Conservation (phyloP, 2,888 invertebrate genomes). For the Pantelozetes paolii region DNA sequence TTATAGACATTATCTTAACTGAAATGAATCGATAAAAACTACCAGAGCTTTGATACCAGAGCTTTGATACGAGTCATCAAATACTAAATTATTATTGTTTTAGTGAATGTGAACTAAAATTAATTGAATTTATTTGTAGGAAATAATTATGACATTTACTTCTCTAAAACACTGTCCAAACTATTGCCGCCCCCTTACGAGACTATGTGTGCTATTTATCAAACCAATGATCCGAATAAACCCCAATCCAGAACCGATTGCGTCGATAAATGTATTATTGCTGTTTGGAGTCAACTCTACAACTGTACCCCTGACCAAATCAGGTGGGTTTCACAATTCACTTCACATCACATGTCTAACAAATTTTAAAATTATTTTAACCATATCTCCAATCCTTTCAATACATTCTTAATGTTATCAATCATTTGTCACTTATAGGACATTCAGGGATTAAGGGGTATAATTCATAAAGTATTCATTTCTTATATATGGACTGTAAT, state of each 20-base stretch:
- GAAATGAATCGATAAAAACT: neutral
- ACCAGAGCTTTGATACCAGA: neutral
- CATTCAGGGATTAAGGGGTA: too few relatives aligned
- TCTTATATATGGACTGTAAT: too few relatives aligned
- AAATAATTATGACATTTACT: slow-evolving; percentile 25
- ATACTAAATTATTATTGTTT: neutral
- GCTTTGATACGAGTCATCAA: neutral
- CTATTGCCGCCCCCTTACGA: slow-evolving; percentile 13
- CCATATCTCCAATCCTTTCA: too few relatives aligned
- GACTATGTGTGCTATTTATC: slow-evolving; percentile 4
- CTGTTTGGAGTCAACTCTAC: neutral
- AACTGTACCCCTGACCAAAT: neutral
- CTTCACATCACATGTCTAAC: too few relatives aligned
- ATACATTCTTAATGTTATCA: too few relatives aligned
- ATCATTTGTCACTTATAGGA: too few relatives aligned
- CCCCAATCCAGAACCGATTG: slow-evolving; percentile 11
- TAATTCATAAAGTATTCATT: too few relatives aligned
- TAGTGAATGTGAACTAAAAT: neutral
- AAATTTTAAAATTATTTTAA: too few relatives aligned
- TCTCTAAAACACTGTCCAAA: slow-evolving; percentile 1
- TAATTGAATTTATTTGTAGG: slow-evolving; percentile 3
- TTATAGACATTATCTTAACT: neutral
- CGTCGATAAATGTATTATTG: slow-evolving; percentile 3
- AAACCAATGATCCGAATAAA: slow-evolving; percentile 18
- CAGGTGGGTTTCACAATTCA: neutral